Base-by-base conservation (phyloP, 1,140 invertebrate species). In the Lucilia cuprina region DNA sequence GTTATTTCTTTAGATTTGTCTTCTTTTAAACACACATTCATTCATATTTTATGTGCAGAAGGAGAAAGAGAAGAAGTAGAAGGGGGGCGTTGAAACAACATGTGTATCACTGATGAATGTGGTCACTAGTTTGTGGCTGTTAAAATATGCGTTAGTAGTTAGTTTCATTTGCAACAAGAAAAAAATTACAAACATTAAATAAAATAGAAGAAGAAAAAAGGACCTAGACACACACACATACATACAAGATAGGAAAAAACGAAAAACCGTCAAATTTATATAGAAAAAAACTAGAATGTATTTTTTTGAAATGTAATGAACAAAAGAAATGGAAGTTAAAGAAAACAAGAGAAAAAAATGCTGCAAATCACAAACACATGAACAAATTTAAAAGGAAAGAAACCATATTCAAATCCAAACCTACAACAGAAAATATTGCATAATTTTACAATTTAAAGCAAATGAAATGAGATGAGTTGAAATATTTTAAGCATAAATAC, bases 391-490 rank as follows among this genome's bases (percentile, higher is more conserved):
- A 49, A 49, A 80, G n/a, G 17, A 41, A 80, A 80, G 41, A 50
- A 80, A 70, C n/a, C n/a, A 21, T n/a, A 60, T 30, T 30, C 25
- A 30, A 30, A 30, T 30, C 25, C 1, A 30, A 60, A 60, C 0
- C 2, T 12, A 60, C 2, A 60, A n/a, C 7, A 17, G 12, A n/a
- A 21, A 70, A 80, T 80, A 80, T 80, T 80, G 77, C 77, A 80
- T 80, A 80, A 80, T 80, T 80, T 49, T 80, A 21, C 41, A 80
- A 80, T 49, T 80, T 80, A 49, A 49, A 80, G 47, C 77, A 49
- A 80, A 80, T 80, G 77, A 80, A 25, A 60, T 60, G 55, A 60
- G n/a, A 60, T 60, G 55, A 17, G 14, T 17, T 60, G 14, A n/a
- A n/a, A 70, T 70, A 70, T 25, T 9, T 70, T 70, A 9, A 70